Evolutionary conservation across 2,113 vertebrate genomes (phyloP).

Genomic region (Lonchura striata): DNA sequence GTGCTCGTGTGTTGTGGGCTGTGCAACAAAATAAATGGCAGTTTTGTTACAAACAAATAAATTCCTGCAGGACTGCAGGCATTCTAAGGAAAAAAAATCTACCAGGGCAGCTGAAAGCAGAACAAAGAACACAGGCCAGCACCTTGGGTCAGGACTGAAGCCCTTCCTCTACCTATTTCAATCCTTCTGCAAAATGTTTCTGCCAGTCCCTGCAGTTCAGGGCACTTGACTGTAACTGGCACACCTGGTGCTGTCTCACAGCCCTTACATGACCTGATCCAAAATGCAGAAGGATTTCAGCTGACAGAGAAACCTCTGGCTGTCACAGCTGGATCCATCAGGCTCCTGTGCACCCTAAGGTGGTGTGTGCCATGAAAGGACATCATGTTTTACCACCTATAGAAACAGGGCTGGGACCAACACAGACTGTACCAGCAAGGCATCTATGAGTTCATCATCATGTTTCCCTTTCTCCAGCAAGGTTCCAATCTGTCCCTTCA

Average conservation of each 20-base stretch:
- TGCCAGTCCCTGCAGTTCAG: not conserved
- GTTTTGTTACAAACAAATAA: not conserved
- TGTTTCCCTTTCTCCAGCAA: slow-evolving; percentile 88
- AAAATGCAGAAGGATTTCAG: not conserved
- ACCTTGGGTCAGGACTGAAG: not conserved
- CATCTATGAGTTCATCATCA: slow-evolving; percentile 85
- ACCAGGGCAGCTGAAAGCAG: not conserved
- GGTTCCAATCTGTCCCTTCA: slow-evolving; percentile 81
- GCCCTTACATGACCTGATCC: not conserved
- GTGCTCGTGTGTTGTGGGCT: not conserved
- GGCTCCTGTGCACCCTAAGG: not conserved
- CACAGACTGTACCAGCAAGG: slow-evolving; percentile 79
- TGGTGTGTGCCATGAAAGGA: not conserved
- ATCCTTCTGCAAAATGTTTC: not conserved
- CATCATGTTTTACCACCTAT: not conserved
- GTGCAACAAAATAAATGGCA: not conserved
- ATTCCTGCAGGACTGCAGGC: not conserved
- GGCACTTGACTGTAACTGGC: not conserved
- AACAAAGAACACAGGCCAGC: not conserved
- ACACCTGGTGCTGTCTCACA: not conserved
- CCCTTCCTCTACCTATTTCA: not conserved
- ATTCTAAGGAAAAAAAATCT: not conserved
- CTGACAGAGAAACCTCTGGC: not conserved
- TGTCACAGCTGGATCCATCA: not conserved
- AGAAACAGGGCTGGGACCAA: not conserved